phyloP scores from a whole-genome alignment of 2,888 invertebrate genomes.

The Microplitis manilae region DNA sequence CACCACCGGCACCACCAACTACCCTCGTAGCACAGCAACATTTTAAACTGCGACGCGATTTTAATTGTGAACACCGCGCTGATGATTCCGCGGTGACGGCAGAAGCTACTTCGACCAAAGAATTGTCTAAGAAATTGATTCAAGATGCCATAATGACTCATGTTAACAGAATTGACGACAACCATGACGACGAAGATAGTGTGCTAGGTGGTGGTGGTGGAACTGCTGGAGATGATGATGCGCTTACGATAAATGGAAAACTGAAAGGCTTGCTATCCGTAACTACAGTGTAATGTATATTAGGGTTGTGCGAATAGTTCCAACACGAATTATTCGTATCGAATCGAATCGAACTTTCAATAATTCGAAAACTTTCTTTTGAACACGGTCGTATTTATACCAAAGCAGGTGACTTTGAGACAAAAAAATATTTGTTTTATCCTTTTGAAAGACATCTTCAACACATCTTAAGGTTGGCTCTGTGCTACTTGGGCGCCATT shows the following conservation, averaged over 20 bases:
- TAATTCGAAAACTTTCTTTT: too few relatives aligned
- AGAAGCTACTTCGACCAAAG: constrained; percentile 14
- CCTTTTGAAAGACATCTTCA: too few relatives aligned
- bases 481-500: too few relatives aligned
- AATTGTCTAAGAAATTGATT: constrained; percentile 20
- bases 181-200: constrained; percentile 35
- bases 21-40: constrained; percentile 49
- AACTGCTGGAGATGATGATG: constrained; percentile 62
- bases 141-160: constrained; percentile 28
- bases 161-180: constrained; percentile 38
- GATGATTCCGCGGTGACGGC: background rate
- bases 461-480: too few relatives aligned
- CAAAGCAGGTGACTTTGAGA: too few relatives aligned
- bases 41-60: constrained; percentile 44
- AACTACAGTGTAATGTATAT: constrained; percentile 73
- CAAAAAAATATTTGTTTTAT: too few relatives aligned
- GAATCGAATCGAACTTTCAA: too few relatives aligned
- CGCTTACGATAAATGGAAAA: constrained; percentile 68
- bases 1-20: constrained; percentile 3
- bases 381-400: too few relatives aligned
- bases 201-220: constrained; percentile 45
- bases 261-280: constrained; percentile 76
- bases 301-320: background rate
- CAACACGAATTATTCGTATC: too few relatives aligned
- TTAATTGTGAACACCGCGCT: background rate